Evolutionary conservation across 1,140 invertebrate genomes (phyloP), one percentile per base, ranked within the genome.

Genomic region (Drosophila arawakana): DNA sequence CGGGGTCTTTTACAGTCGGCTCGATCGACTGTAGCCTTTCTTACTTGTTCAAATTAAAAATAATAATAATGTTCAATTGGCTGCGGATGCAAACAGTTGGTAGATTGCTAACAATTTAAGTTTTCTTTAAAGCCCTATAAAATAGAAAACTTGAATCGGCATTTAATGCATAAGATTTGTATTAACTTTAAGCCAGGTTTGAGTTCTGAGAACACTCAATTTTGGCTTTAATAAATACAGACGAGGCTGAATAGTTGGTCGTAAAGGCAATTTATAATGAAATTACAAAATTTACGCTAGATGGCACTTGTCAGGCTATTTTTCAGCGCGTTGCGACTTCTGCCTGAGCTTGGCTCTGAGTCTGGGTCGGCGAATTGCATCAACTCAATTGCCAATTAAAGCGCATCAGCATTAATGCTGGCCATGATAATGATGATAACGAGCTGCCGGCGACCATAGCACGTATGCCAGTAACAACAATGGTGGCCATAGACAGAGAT

Each of bases 301-400:
- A 35, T 49, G 59, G 49, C 67, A 76, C 67, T 76, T 76, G 76
- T 76, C 73, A 41, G 41, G 25, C 47, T 50, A 72, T 39, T 61
- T 47, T 50, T 11, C 39, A 10, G 67, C 1, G 15, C 43, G 34
- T 34, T 58, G 52, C 18, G 49, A 15, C 49, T 47, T 49, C 25
- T 13, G 25, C n/a, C 25, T 55, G 57, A 11, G 7, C 10, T 8
- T 39, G 30, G 25, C 3, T 37, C 13, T 62, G 61, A 13, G 60
- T 34, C 66, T 59, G 54, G 34, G 46, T 47, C 65, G 50, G 54
- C 63, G 55, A 71, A 67, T 77, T 72, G 50, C 73, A 77, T 69
- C 60, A 68, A 76, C 80, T 88, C 80, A 89, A 86, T 86, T 86
- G 83, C 46, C 83, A 86, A 86, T 86, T 86, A 86, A 86, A 83